phyloP scores from a whole-genome alignment of 2,113 vertebrate genomes.

The Lates calcarifer region DNA sequence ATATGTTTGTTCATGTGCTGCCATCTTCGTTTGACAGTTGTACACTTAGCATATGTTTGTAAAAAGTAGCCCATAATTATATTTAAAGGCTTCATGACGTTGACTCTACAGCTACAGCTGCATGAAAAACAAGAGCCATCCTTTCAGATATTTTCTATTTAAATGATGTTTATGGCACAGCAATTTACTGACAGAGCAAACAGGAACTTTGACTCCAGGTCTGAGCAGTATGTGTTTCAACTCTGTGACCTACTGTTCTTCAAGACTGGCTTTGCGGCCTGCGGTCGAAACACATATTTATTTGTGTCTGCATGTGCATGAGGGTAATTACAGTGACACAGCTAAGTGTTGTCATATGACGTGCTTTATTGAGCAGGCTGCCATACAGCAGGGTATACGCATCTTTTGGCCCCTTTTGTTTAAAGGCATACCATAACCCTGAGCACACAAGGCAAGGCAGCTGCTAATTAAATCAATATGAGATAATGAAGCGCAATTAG shows the following conservation, averaged over 20 bases:
- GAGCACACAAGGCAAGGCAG: constrained; percentile 86
- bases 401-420: constrained; percentile 79
- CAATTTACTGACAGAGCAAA: constrained; percentile 54
- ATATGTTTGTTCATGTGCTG: constrained; percentile 49
- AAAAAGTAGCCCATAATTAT: constrained; percentile 59
- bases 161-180: constrained; percentile 42
- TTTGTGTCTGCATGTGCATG: constrained; percentile 35
- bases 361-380: constrained; percentile 52
- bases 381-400: constrained; percentile 35
- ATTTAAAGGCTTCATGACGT: constrained; percentile 52
- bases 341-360: constrained; percentile 67
- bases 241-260: constrained; percentile 62
- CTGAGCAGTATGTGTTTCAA: constrained; percentile 54
- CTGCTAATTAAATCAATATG: constrained; percentile 99
- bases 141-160: constrained; percentile 66
- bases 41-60: constrained; percentile 49
- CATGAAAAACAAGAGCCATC: constrained; percentile 49
- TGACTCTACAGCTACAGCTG: constrained; percentile 16
- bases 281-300: constrained; percentile 61
- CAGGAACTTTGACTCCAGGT: constrained; percentile 49
- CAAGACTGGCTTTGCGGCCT: constrained; percentile 45
- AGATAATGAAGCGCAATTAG: constrained; percentile 99
- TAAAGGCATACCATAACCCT: constrained; percentile 92
- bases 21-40: constrained; percentile 52
- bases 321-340: constrained; percentile 65